Evolutionary conservation across 2,888 invertebrate genomes (phyloP), one percentile per base, ranked within the genome.

Genomic region (Spodoptera exigua): DNA sequence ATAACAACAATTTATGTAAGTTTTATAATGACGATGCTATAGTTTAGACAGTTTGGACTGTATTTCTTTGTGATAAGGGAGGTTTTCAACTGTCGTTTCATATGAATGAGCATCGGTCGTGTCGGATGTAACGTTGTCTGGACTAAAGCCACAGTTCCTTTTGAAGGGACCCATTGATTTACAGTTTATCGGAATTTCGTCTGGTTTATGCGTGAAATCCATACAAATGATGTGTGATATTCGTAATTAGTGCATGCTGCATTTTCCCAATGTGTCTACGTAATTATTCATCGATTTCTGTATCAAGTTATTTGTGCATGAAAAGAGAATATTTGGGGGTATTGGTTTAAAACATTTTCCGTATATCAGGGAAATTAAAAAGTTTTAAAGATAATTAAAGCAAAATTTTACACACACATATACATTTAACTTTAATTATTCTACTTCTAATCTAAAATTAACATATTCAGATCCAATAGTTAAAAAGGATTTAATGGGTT

Each of bases 101-200:
- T 17, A 47, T 67, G 57, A 66, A 62, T 63, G 60, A 48, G 48
- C 40, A 57, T 47, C 47, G 40, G 35, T 55, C 55, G 58, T 61
- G 63, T 68, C 65, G 68, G 76, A 76, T 76, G 68, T 70, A 66
- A 60, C 63, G 56, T 69, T 74, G 74, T 76, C 72, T 72, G 64
- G 53, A 58, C 35, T 66, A 66, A 67, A 74, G 59, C 58, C 45
- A 43, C 44, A 43, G 52, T 47, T 62, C 61, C 66, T 69, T 57
- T 69, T 68, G 61, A 76, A 76, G 58, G 71, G 69, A 32, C 35
- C 56, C 74, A 71, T 76, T 76, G 71, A 76, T 74, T 66, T 58
- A 66, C 49, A 61, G 61, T 68, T 74, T 66, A 68, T 65, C 46
- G 45, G 52, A 69, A 75, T 66, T 65, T 71, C 46, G 59, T 67